Percentiles rank a stretch among this genome's conserved stretches.
Conservation (phyloP, 2,888 invertebrate genomes). For the Andrena trimmerana region DNA sequence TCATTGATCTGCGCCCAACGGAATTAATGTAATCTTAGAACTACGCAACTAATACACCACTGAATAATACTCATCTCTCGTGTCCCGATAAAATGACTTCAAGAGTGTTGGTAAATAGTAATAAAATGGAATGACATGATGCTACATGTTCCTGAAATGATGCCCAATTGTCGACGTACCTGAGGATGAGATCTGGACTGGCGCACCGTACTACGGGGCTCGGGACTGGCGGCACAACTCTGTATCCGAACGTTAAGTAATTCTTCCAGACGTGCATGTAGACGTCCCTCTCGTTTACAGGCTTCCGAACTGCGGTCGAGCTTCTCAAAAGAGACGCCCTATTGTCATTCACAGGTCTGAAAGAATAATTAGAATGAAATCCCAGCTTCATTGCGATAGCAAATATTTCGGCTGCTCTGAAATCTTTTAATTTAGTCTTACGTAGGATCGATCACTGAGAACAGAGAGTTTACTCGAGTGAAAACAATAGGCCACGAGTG, state of each 20-base stretch:
- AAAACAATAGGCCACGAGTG: constrained; percentile 99
- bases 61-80: constrained; percentile 44
- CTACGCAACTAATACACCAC: constrained; percentile 36
- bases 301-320: constrained; percentile 94
- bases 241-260: constrained; percentile 98
- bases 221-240: constrained; percentile 96
- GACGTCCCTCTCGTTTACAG: constrained; percentile 96
- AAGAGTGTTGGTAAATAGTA: constrained; percentile 33
- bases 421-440: constrained; percentile 85
- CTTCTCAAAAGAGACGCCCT: constrained; percentile 96
- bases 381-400: constrained; percentile 4
- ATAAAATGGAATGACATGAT: constrained; percentile 56
- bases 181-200: constrained; percentile 96
- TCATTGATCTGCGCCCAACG: constrained; percentile 30
- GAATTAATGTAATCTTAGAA: constrained; percentile 33
- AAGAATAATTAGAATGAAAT: constrained; percentile 66
- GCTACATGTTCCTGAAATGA: constrained; percentile 34
- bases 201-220: constrained; percentile 95
- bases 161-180: constrained; percentile 86
- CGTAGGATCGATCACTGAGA: constrained; percentile 97
- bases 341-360: constrained; percentile 97
- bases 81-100: constrained; percentile 19
- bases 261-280: constrained; percentile 99
- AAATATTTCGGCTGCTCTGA: constrained; percentile 13
- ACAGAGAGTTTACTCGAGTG: constrained; percentile 95